phyloP scores from a whole-genome alignment of 2,113 vertebrate species.

The Electrona antarctica region DNA sequence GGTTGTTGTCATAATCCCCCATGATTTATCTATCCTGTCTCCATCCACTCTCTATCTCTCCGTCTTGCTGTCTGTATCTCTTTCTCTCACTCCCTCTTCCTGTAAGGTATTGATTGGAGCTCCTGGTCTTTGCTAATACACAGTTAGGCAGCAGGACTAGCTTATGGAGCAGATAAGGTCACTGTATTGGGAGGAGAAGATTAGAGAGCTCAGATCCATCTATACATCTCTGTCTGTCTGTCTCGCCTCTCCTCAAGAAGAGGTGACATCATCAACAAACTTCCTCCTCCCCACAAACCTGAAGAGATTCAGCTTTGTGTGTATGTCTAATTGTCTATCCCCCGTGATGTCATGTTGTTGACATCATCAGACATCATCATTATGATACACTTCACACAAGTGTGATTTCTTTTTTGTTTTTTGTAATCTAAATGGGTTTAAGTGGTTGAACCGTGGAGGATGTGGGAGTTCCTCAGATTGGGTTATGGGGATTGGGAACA shows the following conservation, averaged over 20 bases:
- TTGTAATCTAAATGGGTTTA: too few species aligned
- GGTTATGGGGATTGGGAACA: too few species aligned
- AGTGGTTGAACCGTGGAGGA: too few species aligned
- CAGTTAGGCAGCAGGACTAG: conserved; percentile 26
- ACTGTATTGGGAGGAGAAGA: conserved; percentile 48
- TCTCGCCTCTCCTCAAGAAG: not conserved
- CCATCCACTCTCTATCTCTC: not conserved
- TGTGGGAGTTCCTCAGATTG: too few species aligned
- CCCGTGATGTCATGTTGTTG: too few species aligned
- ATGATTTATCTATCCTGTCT: too few species aligned
- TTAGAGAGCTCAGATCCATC: conserved; percentile 46
- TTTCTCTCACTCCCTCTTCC: conserved; percentile 20
- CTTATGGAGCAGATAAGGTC: conserved; percentile 48
- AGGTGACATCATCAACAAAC: not conserved
- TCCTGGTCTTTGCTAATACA: conserved; percentile 18
- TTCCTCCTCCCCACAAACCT: conserved; percentile 7
- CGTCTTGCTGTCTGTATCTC: conserved; percentile 8
- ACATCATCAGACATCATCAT: too few species aligned
- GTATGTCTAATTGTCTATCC: too few species aligned
- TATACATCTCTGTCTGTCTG: conserved; percentile 18
- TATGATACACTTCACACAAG: too few species aligned
- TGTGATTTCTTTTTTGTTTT: too few species aligned
- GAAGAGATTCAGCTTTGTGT: too few species aligned
- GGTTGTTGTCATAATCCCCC: too few species aligned
- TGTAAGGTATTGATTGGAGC: conserved; percentile 50